Percentiles rank a stretch among this genome's conserved stretches.
These are phyloP conservation scores for Polylopha cassiicola DNA, from an alignment of 2,888 invertebrate genomes.

Conservation along the genomic window DNA sequence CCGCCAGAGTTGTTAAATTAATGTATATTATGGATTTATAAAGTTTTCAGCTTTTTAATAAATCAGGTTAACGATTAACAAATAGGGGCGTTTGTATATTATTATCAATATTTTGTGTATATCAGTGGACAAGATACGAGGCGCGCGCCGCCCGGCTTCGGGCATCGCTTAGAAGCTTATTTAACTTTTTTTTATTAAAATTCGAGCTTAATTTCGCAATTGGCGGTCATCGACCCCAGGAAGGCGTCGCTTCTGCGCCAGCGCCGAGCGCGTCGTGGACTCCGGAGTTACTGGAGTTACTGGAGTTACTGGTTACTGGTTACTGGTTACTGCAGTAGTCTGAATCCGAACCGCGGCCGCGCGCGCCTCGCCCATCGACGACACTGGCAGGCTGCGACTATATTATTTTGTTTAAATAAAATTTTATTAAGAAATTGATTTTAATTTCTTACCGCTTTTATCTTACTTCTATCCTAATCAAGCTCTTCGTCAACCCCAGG, in stretches of 20 bases:
- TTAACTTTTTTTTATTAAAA: no score
- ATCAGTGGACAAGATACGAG: conserved; percentile 52
- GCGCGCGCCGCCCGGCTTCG: conserved; percentile 50
- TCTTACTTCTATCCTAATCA: not conserved
- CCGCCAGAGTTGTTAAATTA: conserved; percentile 48
- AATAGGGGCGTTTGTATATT: conserved; percentile 58
- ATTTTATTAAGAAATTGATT: conserved; percentile 58
- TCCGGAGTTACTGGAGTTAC: not conserved
- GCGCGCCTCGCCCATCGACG: conserved; percentile 39
- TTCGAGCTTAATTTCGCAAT: conserved; percentile 32
- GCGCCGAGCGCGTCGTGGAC: conserved; percentile 23
- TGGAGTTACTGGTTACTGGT: conserved; percentile 31
- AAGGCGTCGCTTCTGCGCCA: conserved; percentile 22
- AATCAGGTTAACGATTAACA: conserved; percentile 52
- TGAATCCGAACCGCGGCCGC: conserved; percentile 39
- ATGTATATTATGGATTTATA: conserved; percentile 70
- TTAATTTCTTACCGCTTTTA: conserved; percentile 6
- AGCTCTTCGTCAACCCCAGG: not conserved
- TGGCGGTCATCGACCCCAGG: conserved; percentile 34
- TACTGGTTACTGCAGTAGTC: conserved; percentile 32
- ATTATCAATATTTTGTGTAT: conserved; percentile 64
- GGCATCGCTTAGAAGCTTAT: no score
- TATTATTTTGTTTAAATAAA: conserved; percentile 72
- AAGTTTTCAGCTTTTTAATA: conserved; percentile 68
- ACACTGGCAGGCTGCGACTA: conserved; percentile 56